These are phyloP conservation scores for Saccostrea cuccullata DNA, from an alignment of 1,140 invertebrate species.

Conservation along the genomic window DNA sequence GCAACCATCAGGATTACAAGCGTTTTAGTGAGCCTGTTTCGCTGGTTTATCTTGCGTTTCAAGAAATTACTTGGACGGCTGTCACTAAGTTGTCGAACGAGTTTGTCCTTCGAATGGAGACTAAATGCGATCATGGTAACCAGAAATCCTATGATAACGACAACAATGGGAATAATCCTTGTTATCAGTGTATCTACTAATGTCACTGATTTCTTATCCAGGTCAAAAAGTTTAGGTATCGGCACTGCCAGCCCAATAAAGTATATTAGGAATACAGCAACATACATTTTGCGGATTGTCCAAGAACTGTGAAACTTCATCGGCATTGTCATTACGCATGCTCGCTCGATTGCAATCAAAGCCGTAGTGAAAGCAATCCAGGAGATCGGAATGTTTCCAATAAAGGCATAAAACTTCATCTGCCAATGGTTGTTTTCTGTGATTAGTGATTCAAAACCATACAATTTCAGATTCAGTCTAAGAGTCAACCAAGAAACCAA, in stretches of 20 bases:
- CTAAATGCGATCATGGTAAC: background rate
- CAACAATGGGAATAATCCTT: background rate
- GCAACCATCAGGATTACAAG: background rate
- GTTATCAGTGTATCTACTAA: background rate
- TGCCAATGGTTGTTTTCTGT: background rate
- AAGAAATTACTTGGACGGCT: background rate
- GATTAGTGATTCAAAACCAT: background rate
- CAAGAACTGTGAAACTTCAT: background rate
- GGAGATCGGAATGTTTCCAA: background rate
- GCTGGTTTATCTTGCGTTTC: background rate
- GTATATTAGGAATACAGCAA: background rate
- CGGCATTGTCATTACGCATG: background rate
- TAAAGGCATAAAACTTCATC: background rate
- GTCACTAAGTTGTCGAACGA: background rate
- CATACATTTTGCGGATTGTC: background rate
- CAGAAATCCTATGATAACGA: background rate
- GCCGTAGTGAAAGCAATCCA: background rate
- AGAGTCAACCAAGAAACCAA: background rate
- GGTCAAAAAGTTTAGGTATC: background rate
- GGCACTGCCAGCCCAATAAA: background rate
- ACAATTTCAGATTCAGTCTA: background rate
- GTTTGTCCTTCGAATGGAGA: background rate
- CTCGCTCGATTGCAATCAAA: background rate
- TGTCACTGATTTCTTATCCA: background rate
- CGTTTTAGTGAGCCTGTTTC: background rate